Evolutionary conservation across 2,888 invertebrate genomes (phyloP).

Genomic region (Acanthosepion lycidas): DNA sequence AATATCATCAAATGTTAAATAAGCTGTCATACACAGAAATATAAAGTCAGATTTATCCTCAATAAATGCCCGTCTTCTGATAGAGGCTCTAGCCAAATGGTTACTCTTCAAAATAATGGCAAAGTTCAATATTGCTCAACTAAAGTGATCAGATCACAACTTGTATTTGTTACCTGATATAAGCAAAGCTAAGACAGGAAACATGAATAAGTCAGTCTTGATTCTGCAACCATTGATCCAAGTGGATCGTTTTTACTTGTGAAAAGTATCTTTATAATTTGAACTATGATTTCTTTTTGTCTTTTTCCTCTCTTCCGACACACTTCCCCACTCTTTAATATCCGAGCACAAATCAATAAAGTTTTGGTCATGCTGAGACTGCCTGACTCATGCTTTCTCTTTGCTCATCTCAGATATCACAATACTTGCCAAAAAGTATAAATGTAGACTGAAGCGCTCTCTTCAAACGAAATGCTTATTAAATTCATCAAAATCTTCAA

Average conservation of each 20-base stretch:
- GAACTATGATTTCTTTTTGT: not conserved
- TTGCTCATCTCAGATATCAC: not conserved
- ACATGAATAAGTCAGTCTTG: not conserved
- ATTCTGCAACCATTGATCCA: not conserved
- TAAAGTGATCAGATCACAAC: not conserved
- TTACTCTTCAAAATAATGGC: not conserved
- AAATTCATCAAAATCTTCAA: not conserved
- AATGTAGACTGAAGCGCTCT: not conserved
- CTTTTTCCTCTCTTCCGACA: not conserved
- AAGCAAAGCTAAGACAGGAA: not conserved
- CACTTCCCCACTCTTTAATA: not conserved
- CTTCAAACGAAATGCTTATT: not conserved
- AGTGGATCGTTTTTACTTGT: not conserved
- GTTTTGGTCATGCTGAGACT: slow-evolving; percentile 8
- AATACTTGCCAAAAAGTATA: not conserved
- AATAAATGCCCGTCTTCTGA: not conserved
- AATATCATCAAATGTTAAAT: not conserved
- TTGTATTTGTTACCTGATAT: not conserved
- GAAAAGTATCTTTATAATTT: not conserved
- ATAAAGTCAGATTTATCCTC: not conserved
- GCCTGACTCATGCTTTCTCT: not conserved
- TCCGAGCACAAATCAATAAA: not conserved
- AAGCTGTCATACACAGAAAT: not conserved
- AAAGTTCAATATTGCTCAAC: not conserved
- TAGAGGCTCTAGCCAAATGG: not conserved